phyloP scores from a whole-genome alignment of 2,888 invertebrate species.

The Ectemnius continuus region DNA sequence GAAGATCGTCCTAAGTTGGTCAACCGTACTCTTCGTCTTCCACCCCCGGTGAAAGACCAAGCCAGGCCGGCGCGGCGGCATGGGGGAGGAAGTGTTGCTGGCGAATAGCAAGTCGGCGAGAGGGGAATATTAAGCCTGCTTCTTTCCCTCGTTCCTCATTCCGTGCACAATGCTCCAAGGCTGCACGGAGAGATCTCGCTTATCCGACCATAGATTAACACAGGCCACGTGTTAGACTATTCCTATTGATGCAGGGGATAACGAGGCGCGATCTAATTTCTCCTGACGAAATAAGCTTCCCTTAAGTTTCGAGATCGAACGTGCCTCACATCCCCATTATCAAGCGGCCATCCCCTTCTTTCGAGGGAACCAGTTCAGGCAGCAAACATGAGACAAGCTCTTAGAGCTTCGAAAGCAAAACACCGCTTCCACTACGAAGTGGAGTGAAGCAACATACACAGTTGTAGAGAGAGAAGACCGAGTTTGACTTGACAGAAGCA shows the following conservation, averaged over 20 bases:
- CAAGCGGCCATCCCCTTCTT: no score
- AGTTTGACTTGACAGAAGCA: no score
- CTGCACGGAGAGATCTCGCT: constrained; percentile 57
- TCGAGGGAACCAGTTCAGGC: no score
- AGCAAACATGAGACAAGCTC: no score
- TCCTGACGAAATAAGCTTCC: constrained; percentile 55
- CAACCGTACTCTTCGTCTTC: no score
- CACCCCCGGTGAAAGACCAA: background rate
- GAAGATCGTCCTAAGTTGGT: constrained; percentile 5
- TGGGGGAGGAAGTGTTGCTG: constrained; percentile 8
- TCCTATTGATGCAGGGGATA: constrained; percentile 41
- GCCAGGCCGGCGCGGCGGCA: background rate
- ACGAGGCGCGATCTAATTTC: constrained; percentile 53
- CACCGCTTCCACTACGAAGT: no score
- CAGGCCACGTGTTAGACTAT: constrained; percentile 47
- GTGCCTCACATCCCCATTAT: no score
- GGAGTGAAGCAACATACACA: no score
- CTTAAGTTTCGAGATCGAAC: constrained; percentile 31
- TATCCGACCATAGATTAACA: constrained; percentile 54
- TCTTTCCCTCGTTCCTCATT: constrained; percentile 9
- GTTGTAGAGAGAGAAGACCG: no score
- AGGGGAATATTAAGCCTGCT: constrained; percentile 13
- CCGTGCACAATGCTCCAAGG: constrained; percentile 35
- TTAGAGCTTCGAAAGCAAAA: no score
- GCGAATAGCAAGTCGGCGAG: background rate